Evolutionary conservation across 1,140 invertebrate genomes (phyloP).

Genomic region (Zaprionus gabonicus): DNA sequence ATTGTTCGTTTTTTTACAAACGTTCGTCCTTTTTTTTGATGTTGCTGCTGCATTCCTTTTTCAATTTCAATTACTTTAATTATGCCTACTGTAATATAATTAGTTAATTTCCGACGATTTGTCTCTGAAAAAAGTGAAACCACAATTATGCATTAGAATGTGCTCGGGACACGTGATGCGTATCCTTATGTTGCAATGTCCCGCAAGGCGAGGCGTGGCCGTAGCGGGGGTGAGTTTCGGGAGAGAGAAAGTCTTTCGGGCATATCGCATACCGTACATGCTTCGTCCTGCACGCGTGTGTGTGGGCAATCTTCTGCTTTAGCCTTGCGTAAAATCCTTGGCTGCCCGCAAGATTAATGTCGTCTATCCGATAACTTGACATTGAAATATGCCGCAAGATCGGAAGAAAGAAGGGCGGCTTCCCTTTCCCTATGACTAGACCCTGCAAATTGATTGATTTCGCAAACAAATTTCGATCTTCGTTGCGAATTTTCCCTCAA

Average conservation of each 20-base stretch:
- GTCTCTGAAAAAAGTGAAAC: slow-evolving; percentile 54
- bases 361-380: slow-evolving; percentile 45
- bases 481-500: slow-evolving; percentile 55
- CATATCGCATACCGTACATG: slow-evolving; percentile 30
- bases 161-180: slow-evolving; percentile 68
- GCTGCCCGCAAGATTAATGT: slow-evolving; percentile 70
- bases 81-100: slow-evolving; percentile 64
- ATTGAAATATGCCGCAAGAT: slow-evolving; percentile 68
- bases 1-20: slow-evolving; percentile 63
- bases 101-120: slow-evolving; percentile 80
- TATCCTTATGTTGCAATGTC: slow-evolving; percentile 35
- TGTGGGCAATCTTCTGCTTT: slow-evolving; percentile 37
- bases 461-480: slow-evolving; percentile 59
- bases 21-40: slow-evolving; percentile 23
- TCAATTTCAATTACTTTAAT: slow-evolving; percentile 82
- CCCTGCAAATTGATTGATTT: slow-evolving; percentile 68
- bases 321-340: slow-evolving; percentile 66
- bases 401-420: slow-evolving; percentile 23
- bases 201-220: background rate
- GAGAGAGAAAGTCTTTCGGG: slow-evolving; percentile 3
- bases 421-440: background rate
- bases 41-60: slow-evolving; percentile 31
- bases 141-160: slow-evolving; percentile 67
- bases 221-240: slow-evolving; percentile 24
- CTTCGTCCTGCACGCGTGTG: background rate